Conservation (phyloP, 2,888 invertebrate species). For the Ichneumon xanthorius region DNA sequence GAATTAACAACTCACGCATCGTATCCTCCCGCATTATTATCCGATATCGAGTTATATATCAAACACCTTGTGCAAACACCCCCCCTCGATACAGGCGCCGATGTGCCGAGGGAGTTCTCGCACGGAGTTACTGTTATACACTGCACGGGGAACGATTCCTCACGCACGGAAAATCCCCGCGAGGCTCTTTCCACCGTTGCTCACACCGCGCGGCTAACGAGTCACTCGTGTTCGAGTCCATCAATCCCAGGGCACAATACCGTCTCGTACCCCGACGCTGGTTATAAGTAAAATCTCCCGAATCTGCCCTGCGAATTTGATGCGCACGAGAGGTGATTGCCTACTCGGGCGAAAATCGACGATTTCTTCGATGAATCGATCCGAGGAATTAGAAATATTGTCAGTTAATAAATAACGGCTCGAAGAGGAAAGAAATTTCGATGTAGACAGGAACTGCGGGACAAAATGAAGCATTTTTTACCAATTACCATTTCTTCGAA, state of each 20-base stretch:
- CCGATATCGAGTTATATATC: slow-evolving; percentile 83
- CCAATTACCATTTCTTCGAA: too few species aligned
- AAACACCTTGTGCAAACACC: slow-evolving; percentile 72
- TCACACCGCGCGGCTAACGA: slow-evolving; percentile 72
- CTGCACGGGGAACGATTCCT: slow-evolving; percentile 55
- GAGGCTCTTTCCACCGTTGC: slow-evolving; percentile 33
- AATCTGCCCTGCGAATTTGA: background rate
- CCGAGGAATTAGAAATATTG: too few species aligned
- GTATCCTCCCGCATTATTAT: slow-evolving; percentile 82
- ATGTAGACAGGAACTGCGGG: too few species aligned
- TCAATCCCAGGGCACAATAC: slow-evolving; percentile 78
- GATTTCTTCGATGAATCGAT: background rate
- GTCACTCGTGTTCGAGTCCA: slow-evolving; percentile 75
- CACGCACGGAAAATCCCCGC: slow-evolving; percentile 56
- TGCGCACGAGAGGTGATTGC: background rate
- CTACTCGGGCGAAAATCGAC: background rate
- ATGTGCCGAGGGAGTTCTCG: slow-evolving; percentile 21
- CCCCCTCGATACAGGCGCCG: slow-evolving; percentile 8
- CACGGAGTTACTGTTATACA: slow-evolving; percentile 1
- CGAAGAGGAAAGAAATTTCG: too few species aligned
- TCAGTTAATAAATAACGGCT: too few species aligned
- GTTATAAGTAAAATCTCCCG: background rate
- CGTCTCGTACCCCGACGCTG: background rate
- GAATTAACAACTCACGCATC: slow-evolving; percentile 83
- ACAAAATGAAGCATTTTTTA: too few species aligned